Base-by-base conservation (phyloP, 2,888 invertebrate species). In the Cynaeus angustus region DNA sequence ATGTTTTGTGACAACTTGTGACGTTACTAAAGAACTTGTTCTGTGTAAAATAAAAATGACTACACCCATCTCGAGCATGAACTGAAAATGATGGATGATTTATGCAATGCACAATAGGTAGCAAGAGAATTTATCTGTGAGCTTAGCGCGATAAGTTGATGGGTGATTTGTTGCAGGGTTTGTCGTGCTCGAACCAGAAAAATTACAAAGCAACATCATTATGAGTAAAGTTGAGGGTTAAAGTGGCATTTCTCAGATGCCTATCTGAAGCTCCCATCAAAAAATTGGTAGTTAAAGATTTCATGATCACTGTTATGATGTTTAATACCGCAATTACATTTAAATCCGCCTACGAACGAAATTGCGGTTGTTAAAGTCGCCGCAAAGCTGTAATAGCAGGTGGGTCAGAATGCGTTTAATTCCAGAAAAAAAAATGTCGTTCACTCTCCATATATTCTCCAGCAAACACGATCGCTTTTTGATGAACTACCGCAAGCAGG, bases 31-130 rank as follows among this genome's bases (percentile, higher is more conserved):
- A 55, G 30, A 45, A 45, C 33, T 21, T 10, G 41, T 55, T 53
- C 12, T 16, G 43, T 56, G 56, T 41, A 56, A 38, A 56, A 38
- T 59, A 59, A 59, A 59, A 59, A 43, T 45, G 10, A 14, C 64
- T 43, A 53, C 52, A 41, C 41, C 52, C 13, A 59, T 37, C 45
- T 41, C 13, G 43, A 43, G n/a, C 46, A 14, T 12, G 70, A 10
- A 50, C 68, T 68, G 64, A 70, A 75, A 69, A 75, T 80, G 79
- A 80, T 78, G 74, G 78, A 80, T 80, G 76, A 71, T 71, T 74
- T 73, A 74, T 78, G 79, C 79, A 77, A 74, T 76, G 74, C 76
- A 81, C 81, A 80, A 81, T 78, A 78, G 79, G 78, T 77, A 80
- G 80, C 79, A 75, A 72, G 75, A 76, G 74, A 73, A 78, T 75